Base-by-base conservation (phyloP, 2,888 invertebrate genomes). In the Augochlorella aurata region DNA sequence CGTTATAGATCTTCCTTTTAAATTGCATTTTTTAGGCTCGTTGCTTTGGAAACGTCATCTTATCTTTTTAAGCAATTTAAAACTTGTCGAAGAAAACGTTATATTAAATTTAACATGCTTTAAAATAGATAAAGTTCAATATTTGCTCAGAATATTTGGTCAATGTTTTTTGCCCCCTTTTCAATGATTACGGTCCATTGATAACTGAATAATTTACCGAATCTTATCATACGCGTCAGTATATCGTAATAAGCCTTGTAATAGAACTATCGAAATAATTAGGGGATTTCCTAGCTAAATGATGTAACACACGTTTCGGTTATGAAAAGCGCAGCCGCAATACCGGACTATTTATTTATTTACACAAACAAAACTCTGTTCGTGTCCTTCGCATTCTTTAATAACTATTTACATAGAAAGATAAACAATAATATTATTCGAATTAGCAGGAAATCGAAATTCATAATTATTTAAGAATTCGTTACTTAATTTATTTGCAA, bases 171-270 rank as follows among this genome's bases (percentile, higher is more conserved):
- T 1, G 29, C 1, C 29, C 29, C 29, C 29, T 29, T 29, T 29
- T 29, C 29, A 29, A 29, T 29, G 29, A 29, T 54, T 54, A 54
- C 12, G 65, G n/a, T 29, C 12, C 14, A 29, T 68, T 54, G 77
- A 63, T 70, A 70, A 66, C 18, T 47, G 16, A 66, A 77, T 68
- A 66, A 77, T 68, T 68, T 61, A 77, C 72, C 49, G 38, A 63
- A 54, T 68, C 12, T 79, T 82, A 82, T 82, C 72, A n/a, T 38
- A 70, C 16, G 52, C 47, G 74, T 81, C 70, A 71, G 58, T 52
- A n/a, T 16, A 21, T 45, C 47, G 61, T 5, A 44, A 71, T 61
- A 12, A 47, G 8, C 21, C 70, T 7, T 24, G 14, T 14, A 24
- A 61, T 61, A 24, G 21, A 45, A 7, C 24, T 29, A 21, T 52